Conservation (phyloP, 2,113 vertebrate genomes). For the Mus spicilegus region DNA sequence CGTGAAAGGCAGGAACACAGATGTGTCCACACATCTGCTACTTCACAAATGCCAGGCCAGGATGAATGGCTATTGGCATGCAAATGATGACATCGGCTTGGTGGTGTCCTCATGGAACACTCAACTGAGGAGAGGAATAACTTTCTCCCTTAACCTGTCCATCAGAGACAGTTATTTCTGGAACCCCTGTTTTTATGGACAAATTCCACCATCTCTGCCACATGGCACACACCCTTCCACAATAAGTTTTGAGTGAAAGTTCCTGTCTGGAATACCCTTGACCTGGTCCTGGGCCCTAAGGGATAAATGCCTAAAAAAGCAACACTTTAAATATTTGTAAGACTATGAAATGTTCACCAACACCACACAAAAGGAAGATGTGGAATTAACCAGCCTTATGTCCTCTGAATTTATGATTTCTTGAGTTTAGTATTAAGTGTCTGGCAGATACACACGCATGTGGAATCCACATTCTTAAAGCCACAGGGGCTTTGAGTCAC, state of each 20-base stretch:
- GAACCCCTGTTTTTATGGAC: too few species aligned
- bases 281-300: background rate
- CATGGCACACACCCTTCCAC: background rate
- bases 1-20: background rate
- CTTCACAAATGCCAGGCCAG: background rate
- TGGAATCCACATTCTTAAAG: background rate
- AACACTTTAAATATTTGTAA: background rate
- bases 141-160: background rate
- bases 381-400: background rate
- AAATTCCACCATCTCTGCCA: background rate
- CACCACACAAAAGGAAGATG: background rate
- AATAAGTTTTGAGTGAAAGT: background rate
- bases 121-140: background rate
- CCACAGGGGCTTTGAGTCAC: background rate
- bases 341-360: background rate
- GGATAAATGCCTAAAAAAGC: background rate
- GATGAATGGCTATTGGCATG: background rate
- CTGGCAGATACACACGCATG: background rate
- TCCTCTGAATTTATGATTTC: background rate
- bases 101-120: background rate
- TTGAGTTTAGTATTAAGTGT: background rate
- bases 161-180: background rate
- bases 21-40: background rate
- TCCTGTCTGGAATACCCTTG: background rate
- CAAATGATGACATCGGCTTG: rapidly evolving